Evolutionary conservation across 1,140 invertebrate genomes (phyloP).

Genomic region (Dinothrombium tinctorium): DNA sequence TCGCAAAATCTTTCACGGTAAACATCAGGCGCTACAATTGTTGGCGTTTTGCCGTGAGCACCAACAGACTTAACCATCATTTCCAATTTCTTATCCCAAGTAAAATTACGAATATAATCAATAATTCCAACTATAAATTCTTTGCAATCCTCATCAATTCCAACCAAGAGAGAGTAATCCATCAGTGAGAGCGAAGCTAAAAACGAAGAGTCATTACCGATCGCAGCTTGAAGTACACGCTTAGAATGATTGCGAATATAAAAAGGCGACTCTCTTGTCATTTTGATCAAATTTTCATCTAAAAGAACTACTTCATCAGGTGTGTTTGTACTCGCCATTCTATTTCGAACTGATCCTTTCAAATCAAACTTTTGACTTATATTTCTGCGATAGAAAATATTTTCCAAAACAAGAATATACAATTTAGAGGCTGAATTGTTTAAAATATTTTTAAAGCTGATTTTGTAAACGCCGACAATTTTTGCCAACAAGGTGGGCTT

Average conservation of each 20-base stretch:
- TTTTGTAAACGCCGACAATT: constrained; percentile 53
- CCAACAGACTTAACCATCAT: constrained; percentile 81
- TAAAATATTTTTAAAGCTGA: constrained; percentile 44
- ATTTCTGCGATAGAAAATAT: constrained; percentile 61
- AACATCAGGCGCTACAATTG: constrained; percentile 78
- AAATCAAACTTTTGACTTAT: constrained; percentile 73
- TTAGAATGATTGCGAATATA: constrained; percentile 78
- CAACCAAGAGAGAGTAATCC: constrained; percentile 94
- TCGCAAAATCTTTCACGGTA: constrained; percentile 75
- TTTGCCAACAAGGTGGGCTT: constrained; percentile 64
- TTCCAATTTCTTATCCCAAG: constrained; percentile 93
- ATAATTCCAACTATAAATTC: constrained; percentile 86
- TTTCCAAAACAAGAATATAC: constrained; percentile 84
- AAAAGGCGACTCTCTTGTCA: constrained; percentile 70
- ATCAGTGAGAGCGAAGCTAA: constrained; percentile 67
- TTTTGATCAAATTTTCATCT: constrained; percentile 84
- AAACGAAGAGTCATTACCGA: constrained; percentile 67
- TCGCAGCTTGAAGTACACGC: constrained; percentile 52
- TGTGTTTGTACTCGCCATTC: constrained; percentile 43
- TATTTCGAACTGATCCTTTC: constrained; percentile 81
- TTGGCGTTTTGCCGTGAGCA: constrained; percentile 76
- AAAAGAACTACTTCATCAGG: constrained; percentile 42
- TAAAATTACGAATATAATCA: constrained; percentile 95
- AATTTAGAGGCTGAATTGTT: constrained; percentile 37
- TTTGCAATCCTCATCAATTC: constrained; percentile 48